Evolutionary conservation across 92 coral and sea anemone genomes (phyloP).

Genomic region (Epizoanthus illoricatus): DNA sequence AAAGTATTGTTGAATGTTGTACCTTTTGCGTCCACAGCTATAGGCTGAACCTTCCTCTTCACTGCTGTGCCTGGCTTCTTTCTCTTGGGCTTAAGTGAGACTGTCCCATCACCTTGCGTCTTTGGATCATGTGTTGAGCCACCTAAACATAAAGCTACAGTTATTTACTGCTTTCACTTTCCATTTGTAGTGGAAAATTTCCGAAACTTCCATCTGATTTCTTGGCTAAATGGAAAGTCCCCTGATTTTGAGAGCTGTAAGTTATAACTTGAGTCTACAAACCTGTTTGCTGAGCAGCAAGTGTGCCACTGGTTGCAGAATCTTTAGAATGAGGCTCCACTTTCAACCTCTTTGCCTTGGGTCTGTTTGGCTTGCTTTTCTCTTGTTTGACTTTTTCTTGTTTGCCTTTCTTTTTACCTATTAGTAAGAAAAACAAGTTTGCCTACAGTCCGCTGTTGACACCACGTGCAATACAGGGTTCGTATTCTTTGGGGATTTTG

Average conservation of each 20-base stretch:
- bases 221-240: no score
- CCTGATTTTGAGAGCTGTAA: no score
- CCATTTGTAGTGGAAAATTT: no score
- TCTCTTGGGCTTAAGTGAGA: constrained; percentile 78
- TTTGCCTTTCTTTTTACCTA: constrained; percentile 23
- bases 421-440: not conserved
- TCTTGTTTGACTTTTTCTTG: constrained; percentile 28
- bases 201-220: no score
- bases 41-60: constrained; percentile 96
- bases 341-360: constrained; percentile 23
- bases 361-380: constrained; percentile 29
- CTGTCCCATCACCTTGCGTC: constrained; percentile 41
- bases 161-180: no score
- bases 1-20: not conserved
- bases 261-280: not conserved
- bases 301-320: constrained; percentile 2
- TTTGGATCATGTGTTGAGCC: constrained; percentile 10
- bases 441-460: no score
- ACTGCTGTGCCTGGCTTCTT: constrained; percentile 99
- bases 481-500: no score
- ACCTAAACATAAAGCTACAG: not conserved
- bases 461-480: no score
- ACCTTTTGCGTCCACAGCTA: constrained; percentile 97
- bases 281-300: constrained; percentile 18
- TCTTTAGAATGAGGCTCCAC: constrained; percentile 30